Evolutionary conservation across 2,113 vertebrate genomes (phyloP), one percentile per base, ranked within the genome.

Genomic region (Mesitornis unicolor): DNA sequence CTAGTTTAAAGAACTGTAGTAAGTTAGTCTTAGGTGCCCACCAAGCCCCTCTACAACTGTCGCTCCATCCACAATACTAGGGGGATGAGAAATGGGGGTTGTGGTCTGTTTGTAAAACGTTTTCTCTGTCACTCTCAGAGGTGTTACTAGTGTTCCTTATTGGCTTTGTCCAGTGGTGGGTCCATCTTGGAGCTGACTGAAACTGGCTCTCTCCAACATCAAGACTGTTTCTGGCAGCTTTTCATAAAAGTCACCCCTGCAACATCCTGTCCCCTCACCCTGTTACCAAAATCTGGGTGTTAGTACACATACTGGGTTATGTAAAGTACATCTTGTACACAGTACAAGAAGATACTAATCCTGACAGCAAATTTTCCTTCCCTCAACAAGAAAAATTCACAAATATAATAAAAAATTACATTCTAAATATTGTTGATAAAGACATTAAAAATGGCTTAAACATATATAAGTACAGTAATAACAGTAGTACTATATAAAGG

Each of bases 1-100:
- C 43, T 42, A 16, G 5, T 65, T 79, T 79, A 56, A 79, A 42
- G 13, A 2, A 60, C 10, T 21, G 2, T n/a, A 16, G 7, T 45
- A 7, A 1, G 13, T 35, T 85, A 31, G 7, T 2, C 16, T 88
- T 63, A 35, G 15, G 24, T 54, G 21, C 4, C 12, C 19, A 60
- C 8, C 20, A 73, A 59, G 9, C 3, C 4, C 3, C 74, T 63
- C 18, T 57, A 20, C 28, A 4, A 31, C 6, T 53, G 38, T 38
- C 7, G 3, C 6, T 35, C 7, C 28, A 50, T 20, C 21, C 47
- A 22, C 12, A 74, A 28, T 11, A 36, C 24, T 73, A 3, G 31
- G 19, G 1, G 12, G 11, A 21, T 51, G 7, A 8, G 29, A 33
- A 79, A 35, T 2, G 20, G 3, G 2, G 4, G 0, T 19, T 70